Evolutionary conservation across 2,888 invertebrate species (phyloP), one percentile per base, ranked within the genome.

Genomic region (Entomobrya proxima): DNA sequence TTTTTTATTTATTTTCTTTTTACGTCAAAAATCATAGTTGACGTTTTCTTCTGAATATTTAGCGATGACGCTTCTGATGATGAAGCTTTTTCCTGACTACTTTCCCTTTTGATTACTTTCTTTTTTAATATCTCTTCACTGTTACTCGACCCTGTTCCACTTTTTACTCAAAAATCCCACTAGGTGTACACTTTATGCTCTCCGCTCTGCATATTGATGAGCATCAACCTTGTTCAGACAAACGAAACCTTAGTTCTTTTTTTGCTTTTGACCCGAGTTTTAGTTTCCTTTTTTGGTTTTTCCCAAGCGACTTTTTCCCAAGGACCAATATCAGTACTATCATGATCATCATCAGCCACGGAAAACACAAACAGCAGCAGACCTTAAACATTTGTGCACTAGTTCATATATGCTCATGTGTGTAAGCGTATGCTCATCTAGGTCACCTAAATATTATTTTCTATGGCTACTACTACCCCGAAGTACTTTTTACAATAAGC

Each of bases 41-140:
- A 58, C 6, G 13, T 58, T 58, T 58, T 30, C 13, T 58, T 13
- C 15, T 30, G 27, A 58, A 30, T 15, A 30, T 58, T 58, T 58
- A 58, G 32, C 32, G 58, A 50, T 1, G 50, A 50, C 21, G 50
- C 4, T 7, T 7, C 5, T 50, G 50, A 58, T 58, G 58, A 30
- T 30, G 30, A 2, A 58, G 15, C 9, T 30, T 27, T 32, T 30
- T 30, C n/a, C 30, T 13, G 21, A n/a, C n/a, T 58, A 15, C 13
- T 18, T 50, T 30, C 30, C 0, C 15, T n/a, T 58, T 58, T 58
- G 58, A 58, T 13, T n/a, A 58, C 30, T 24, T 58, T 21, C 32
- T 27, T 27, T 58, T 58, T 58, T 58, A 58, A 30, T 30, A 58
- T 55, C 58, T 30, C 58, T n/a, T n/a, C n/a, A n/a, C n/a, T n/a